These are phyloP conservation scores for Nomada lathburiana DNA, from an alignment of 2,888 invertebrate species.

Conservation along the genomic window DNA sequence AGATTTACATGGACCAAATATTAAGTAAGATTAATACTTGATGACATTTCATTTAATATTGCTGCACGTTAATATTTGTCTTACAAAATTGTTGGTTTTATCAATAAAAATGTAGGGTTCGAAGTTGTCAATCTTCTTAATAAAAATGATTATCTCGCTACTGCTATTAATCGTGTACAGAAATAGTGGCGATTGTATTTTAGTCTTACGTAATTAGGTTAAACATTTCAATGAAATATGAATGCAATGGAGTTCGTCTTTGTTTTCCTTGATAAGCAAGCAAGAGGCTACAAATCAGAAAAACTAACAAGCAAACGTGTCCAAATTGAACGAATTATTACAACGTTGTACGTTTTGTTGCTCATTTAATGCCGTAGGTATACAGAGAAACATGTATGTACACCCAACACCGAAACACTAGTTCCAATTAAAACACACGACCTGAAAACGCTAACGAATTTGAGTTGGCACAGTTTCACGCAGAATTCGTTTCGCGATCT, in stretches of 20 bases:
- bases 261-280: not conserved
- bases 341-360: conserved; percentile 1
- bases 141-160: no score
- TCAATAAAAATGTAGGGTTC: no score
- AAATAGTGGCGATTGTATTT: no score
- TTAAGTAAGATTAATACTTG: no score
- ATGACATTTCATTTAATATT: no score
- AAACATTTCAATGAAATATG: not conserved
- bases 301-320: not conserved
- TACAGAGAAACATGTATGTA: not conserved
- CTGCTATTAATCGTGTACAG: no score
- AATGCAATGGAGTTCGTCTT: not conserved
- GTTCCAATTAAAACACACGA: conserved; percentile 25
- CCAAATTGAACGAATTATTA: conserved; percentile 19
- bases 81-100: no score
- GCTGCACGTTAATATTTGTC: no score
- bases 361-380: not conserved
- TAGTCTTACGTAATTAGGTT: no score
- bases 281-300: not conserved
- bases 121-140: no score
- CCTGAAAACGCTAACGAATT: conserved; percentile 42
- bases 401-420: not conserved
- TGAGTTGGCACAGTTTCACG: conserved; percentile 36
- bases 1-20: no score
- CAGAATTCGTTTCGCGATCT: conserved; percentile 14